Conservation (phyloP, 1,140 invertebrate species). For the Penaeus chinensis region DNA sequence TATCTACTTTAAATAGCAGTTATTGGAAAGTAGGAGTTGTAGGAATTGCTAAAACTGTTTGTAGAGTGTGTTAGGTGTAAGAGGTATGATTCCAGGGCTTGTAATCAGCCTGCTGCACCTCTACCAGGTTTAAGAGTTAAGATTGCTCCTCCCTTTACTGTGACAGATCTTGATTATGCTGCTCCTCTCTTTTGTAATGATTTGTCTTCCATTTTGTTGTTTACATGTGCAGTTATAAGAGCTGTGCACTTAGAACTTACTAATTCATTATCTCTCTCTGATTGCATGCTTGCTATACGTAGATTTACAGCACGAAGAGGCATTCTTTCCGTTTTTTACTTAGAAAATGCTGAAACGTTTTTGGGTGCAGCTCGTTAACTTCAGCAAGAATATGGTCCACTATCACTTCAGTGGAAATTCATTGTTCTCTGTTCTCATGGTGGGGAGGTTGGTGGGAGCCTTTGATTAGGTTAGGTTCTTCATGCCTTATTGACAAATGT, state of each 20-base stretch:
- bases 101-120: not conserved
- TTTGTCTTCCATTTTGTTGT: constrained; percentile 11
- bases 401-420: constrained; percentile 50
- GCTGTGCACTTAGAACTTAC: constrained; percentile 34
- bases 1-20: not conserved
- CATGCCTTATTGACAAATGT: too few relatives aligned
- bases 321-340: constrained; percentile 1
- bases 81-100: constrained; percentile 13
- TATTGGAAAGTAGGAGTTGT: constrained; percentile 21
- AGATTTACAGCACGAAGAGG: constrained; percentile 24
- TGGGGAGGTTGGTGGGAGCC: constrained; percentile 57
- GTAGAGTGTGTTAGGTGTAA: constrained; percentile 4
- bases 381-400: not conserved
- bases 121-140: constrained; percentile 22
- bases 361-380: not conserved
- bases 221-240: constrained; percentile 31
- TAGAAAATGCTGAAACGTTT: constrained; percentile 39
- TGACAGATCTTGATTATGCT: constrained; percentile 33
- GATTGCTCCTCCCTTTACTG: constrained; percentile 27
- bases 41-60: constrained; percentile 26
- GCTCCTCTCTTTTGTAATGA: constrained; percentile 23
- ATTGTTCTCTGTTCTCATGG: constrained; percentile 41
- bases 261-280: not conserved
- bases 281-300: constrained; percentile 31
- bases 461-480: constrained; percentile 32